Percentiles rank a stretch among this genome's conserved stretches.
Evolutionary conservation across 2,797 vertebrate genomes (phyloP).

Genomic region (Ctenochaetus hawaiiensis): DNA sequence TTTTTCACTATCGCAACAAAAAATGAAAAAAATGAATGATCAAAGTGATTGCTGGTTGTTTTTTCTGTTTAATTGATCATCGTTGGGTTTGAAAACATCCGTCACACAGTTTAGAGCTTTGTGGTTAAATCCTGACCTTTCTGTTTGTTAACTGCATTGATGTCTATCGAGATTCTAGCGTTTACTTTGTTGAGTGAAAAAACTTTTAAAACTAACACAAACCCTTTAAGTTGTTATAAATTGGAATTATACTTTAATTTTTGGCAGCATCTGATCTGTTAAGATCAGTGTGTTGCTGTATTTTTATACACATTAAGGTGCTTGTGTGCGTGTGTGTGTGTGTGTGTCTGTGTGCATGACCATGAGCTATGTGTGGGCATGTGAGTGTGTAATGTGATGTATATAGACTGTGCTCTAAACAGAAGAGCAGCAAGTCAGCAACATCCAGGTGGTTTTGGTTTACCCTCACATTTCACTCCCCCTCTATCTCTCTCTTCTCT

Average conservation of each 20-base stretch:
- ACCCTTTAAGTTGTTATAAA: neutral
- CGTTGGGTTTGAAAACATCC: too few relatives aligned
- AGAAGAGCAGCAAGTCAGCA: slow-evolving; percentile 77
- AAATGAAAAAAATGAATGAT: too few relatives aligned
- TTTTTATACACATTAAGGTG: slow-evolving; percentile 18
- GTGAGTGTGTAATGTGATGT: slow-evolving; percentile 58
- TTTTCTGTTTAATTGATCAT: too few relatives aligned
- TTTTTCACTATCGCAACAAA: too few relatives aligned
- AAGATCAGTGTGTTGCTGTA: slow-evolving; percentile 19
- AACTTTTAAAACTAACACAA: neutral
- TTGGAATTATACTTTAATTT: neutral
- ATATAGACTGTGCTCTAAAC: slow-evolving; percentile 68
- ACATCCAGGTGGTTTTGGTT: slow-evolving; percentile 79
- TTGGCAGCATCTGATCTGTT: slow-evolving; percentile 18
- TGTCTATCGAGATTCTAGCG: neutral
- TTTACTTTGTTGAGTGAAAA: neutral
- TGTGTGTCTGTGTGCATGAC: slow-evolving; percentile 8
- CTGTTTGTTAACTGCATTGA: neutral
- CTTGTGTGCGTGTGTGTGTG: slow-evolving; percentile 25
- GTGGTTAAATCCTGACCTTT: neutral
- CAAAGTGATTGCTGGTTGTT: too few relatives aligned
- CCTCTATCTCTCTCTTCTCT: slow-evolving; percentile 13
- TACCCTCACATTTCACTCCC: slow-evolving; percentile 66
- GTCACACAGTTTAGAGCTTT: too few relatives aligned
- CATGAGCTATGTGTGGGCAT: slow-evolving; percentile 19